Conservation (phyloP, 2,113 vertebrate species). For the Pedionomus torquatus region DNA sequence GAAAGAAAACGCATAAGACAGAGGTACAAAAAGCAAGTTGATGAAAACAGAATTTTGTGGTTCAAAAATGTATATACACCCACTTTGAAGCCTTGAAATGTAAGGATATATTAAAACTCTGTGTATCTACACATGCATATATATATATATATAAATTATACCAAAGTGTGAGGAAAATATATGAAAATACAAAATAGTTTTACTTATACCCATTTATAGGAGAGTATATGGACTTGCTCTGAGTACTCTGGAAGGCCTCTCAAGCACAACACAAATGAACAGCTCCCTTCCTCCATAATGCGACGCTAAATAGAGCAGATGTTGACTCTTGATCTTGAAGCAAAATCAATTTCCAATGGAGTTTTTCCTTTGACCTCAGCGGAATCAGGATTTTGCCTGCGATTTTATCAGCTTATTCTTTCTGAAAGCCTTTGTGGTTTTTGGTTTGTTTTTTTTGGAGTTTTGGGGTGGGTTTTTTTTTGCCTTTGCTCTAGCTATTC, state of each 20-base stretch:
- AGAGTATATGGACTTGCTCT: neutral
- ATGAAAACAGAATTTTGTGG: neutral
- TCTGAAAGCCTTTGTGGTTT: neutral
- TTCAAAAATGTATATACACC: neutral
- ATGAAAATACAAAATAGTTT: neutral
- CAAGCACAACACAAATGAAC: neutral
- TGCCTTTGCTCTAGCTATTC: neutral
- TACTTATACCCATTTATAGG: neutral
- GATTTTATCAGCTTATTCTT: slow-evolving; percentile 4
- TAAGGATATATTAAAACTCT: neutral
- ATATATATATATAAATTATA: neutral
- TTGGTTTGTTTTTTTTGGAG: neutral
- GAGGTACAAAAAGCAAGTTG: neutral
- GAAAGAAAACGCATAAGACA: neutral
- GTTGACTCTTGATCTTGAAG: neutral
- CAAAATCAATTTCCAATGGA: slow-evolving; percentile 10
- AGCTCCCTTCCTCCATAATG: neutral
- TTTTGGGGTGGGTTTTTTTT: neutral
- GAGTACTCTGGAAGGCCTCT: neutral
- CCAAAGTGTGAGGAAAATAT: neutral
- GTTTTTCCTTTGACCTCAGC: slow-evolving; percentile 11
- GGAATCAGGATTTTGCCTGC: neutral
- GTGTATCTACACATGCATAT: neutral
- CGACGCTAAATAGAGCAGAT: neutral
- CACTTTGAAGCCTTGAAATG: neutral